phyloP scores from a whole-genome alignment of 2,888 invertebrate genomes.

The Dermolepida albohirtum region DNA sequence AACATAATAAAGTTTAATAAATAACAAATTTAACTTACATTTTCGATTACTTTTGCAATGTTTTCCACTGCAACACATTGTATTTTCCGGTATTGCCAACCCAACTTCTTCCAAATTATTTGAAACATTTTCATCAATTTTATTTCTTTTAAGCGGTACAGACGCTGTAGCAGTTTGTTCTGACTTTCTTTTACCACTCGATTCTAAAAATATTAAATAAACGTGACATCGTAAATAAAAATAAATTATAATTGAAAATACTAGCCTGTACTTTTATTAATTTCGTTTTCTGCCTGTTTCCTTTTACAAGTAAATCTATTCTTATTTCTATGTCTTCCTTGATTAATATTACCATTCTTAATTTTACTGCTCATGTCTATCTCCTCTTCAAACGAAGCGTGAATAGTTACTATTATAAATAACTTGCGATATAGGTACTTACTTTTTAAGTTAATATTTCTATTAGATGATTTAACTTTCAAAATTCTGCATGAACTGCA shows the following conservation, averaged over 20 bases:
- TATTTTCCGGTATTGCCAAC: not conserved
- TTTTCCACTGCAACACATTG: not conserved
- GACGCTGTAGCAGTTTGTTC: constrained; percentile 5
- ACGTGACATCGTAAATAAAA: too few relatives aligned
- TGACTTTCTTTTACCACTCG: constrained; percentile 8
- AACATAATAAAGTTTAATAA: too few relatives aligned
- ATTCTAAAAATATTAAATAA: not conserved
- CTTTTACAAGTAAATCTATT: constrained; percentile 1
- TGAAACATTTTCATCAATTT: constrained; percentile 9
- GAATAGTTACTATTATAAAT: not conserved
- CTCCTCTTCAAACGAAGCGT: constrained; percentile 25
- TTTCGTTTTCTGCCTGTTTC: constrained; percentile 3
- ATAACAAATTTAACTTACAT: constrained; percentile 11
- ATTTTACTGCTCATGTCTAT: not conserved
- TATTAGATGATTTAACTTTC: not conserved
- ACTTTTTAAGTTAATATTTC: constrained; percentile 17
- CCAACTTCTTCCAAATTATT: constrained; percentile 1
- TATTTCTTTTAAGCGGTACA: constrained; percentile 15
- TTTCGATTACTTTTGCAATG: constrained; percentile 18
- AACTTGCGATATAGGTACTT: not conserved
- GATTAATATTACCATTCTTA: not conserved
- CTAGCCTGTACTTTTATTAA: constrained; percentile 16
- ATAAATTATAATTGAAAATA: not conserved
- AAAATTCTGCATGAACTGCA: constrained; percentile 43
- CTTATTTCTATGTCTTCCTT: constrained; percentile 9